These are phyloP conservation scores for Caenorhabditis macrosperma DNA, from an alignment of 2,888 invertebrate species.

Conservation along the genomic window DNA sequence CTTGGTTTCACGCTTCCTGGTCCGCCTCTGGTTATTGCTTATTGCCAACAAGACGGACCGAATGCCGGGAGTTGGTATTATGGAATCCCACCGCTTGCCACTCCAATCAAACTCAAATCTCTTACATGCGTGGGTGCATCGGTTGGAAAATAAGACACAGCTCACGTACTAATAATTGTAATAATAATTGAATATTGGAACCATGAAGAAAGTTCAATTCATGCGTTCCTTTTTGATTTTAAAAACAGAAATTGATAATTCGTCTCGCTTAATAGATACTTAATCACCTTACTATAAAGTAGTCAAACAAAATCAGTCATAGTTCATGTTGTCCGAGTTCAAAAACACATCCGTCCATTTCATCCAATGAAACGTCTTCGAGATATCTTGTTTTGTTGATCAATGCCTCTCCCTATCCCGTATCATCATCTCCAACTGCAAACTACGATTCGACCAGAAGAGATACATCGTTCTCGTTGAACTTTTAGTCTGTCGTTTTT, in stretches of 20 bases:
- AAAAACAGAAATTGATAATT: no score
- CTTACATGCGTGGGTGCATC: background rate
- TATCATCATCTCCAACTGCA: background rate
- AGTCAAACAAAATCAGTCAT: no score
- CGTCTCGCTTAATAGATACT: no score
- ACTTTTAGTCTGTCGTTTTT: background rate
- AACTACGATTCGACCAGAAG: background rate
- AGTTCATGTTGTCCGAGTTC: no score
- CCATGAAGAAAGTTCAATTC: no score
- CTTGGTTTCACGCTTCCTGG: slow-evolving; percentile 9
- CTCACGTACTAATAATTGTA: background rate
- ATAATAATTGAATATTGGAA: no score
- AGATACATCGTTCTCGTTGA: background rate
- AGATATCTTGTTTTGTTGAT: background rate
- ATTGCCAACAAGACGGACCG: slow-evolving; percentile 15
- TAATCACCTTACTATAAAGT: no score
- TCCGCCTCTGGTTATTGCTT: slow-evolving; percentile 20
- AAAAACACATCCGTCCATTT: no score
- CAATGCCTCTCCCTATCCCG: background rate
- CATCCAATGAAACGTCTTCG: no score
- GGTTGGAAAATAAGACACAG: no score
- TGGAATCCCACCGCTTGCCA: slow-evolving; percentile 30
- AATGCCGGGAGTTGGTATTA: slow-evolving; percentile 25
- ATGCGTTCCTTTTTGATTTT: no score
- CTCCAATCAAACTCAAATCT: slow-evolving; percentile 13